Conservation (phyloP, 2,888 invertebrate species). For the Cancer borealis region DNA sequence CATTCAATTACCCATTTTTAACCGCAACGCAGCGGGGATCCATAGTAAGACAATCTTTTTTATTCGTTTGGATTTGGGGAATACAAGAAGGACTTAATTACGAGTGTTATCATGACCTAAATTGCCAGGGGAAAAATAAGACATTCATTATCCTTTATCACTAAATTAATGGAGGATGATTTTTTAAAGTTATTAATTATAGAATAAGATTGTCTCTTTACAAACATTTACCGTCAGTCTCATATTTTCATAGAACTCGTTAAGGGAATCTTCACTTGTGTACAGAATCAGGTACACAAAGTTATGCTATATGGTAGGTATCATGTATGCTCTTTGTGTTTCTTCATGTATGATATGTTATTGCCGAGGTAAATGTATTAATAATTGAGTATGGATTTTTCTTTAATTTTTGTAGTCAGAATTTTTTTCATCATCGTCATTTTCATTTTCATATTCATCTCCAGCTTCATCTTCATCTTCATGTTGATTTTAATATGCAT, state of each 20-base stretch:
- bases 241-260: not conserved
- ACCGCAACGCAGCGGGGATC: not conserved
- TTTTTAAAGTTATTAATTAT: not conserved
- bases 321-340: too few relatives aligned
- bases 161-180: not conserved
- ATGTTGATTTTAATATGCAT: too few relatives aligned
- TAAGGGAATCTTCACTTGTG: not conserved
- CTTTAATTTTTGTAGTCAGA: too few relatives aligned
- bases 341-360: too few relatives aligned
- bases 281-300: not conserved
- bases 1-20: conserved; percentile 6
- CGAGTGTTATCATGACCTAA: not conserved
- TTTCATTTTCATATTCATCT: not conserved
- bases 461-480: too few relatives aligned
- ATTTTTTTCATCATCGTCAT: conserved; percentile 17
- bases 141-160: conserved; percentile 12
- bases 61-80: not conserved
- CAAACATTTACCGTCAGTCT: not conserved
- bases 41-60: not conserved
- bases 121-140: not conserved
- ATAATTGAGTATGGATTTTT: too few relatives aligned
- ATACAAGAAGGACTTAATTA: not conserved
- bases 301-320: too few relatives aligned
- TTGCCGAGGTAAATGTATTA: too few relatives aligned
- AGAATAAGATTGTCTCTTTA: conserved; percentile 1